Conservation (phyloP, 2,113 vertebrate species). For the Petrocephalus zakoni region DNA sequence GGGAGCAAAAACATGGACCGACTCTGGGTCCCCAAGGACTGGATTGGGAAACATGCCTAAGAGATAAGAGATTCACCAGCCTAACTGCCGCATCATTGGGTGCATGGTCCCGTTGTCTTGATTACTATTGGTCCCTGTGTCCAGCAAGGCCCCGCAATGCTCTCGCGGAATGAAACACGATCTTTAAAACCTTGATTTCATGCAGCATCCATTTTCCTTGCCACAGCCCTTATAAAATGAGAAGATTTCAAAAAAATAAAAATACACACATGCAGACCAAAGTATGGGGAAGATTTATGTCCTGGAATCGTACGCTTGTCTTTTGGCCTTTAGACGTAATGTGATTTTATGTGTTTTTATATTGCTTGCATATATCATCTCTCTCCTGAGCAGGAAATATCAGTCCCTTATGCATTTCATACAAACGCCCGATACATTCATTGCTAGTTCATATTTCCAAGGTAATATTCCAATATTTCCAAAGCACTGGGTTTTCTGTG, state of each 20-base stretch:
- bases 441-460: neutral
- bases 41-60: neutral
- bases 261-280: neutral
- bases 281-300: neutral
- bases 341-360: neutral
- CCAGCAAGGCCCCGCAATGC: neutral
- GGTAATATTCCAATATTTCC: neutral
- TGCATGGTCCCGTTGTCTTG: neutral
- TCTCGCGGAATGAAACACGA: neutral
- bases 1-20: neutral
- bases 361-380: slow-evolving; percentile 9
- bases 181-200: neutral
- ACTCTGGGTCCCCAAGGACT: neutral
- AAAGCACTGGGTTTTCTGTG: neutral
- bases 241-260: neutral
- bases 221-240: neutral
- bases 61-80: neutral
- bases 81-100: neutral
- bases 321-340: slow-evolving; percentile 3
- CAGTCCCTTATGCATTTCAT: neutral
- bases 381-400: neutral
- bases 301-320: neutral
- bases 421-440: neutral
- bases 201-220: neutral
- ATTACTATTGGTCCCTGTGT: neutral